phyloP scores from a whole-genome alignment of 2,113 vertebrate genomes.

The Rhinogobius similis region DNA sequence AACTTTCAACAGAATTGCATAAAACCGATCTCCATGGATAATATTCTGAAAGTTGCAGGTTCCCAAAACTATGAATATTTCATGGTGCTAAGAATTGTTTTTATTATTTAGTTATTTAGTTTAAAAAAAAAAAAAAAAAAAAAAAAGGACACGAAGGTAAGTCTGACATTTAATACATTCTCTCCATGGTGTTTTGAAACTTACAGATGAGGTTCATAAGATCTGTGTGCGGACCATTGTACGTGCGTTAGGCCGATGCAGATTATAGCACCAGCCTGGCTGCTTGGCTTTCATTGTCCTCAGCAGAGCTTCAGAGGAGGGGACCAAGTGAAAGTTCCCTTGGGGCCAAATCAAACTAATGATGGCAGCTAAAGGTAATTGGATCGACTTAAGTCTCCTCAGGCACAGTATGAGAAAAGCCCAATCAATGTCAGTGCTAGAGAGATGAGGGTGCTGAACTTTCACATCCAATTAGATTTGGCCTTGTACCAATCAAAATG shows the following conservation, averaged over 20 bases:
- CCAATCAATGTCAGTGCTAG: slow-evolving; percentile 70
- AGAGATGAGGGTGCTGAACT: slow-evolving; percentile 61
- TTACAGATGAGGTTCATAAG: not conserved
- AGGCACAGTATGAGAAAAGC: slow-evolving; percentile 69
- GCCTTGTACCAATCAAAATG: slow-evolving; percentile 47
- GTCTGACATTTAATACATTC: not conserved
- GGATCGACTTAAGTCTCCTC: slow-evolving; percentile 68
- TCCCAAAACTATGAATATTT: no score
- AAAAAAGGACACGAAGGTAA: no score
- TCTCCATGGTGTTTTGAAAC: not conserved
- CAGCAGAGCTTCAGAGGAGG: slow-evolving; percentile 45
- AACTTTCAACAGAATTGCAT: no score
- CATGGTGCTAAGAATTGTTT: no score
- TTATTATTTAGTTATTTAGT: no score
- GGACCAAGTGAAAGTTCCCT: slow-evolving; percentile 55
- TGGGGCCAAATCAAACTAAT: slow-evolving; percentile 58
- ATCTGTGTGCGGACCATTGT: not conserved
- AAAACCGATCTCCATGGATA: no score
- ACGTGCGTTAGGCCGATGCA: not conserved
- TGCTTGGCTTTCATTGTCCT: slow-evolving; percentile 41
- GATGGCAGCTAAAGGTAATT: slow-evolving; percentile 71
- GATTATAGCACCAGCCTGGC: not conserved
- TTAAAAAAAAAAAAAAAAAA: no score
- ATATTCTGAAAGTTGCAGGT: no score
- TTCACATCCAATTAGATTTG: slow-evolving; percentile 70